Conservation (phyloP, 2,113 vertebrate genomes). For the Dicentrarchus labrax region DNA sequence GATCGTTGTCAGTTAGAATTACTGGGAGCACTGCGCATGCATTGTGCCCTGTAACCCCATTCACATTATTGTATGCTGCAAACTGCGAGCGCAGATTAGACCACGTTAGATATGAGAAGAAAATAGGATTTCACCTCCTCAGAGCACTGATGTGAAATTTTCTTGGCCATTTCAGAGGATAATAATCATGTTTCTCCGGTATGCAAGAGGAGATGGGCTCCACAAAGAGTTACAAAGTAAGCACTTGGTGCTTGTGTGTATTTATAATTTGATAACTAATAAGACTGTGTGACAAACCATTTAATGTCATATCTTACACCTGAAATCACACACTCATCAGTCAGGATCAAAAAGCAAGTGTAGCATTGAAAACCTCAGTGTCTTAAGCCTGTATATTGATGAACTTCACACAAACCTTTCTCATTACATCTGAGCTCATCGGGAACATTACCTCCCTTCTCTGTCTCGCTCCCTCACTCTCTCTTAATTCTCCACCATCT, state of each 20-base stretch:
- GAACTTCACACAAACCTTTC: slow-evolving; percentile 61
- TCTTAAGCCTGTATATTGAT: slow-evolving; percentile 44
- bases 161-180: slow-evolving; percentile 46
- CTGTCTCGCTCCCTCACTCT: slow-evolving; percentile 28
- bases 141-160: slow-evolving; percentile 36
- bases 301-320: slow-evolving; percentile 7
- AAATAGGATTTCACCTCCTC: slow-evolving; percentile 57
- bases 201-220: slow-evolving; percentile 9
- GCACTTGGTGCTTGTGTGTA: not conserved
- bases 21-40: slow-evolving; percentile 45
- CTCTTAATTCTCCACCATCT: slow-evolving; percentile 64
- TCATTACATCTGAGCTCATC: slow-evolving; percentile 70
- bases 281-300: slow-evolving; percentile 34
- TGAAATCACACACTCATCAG: slow-evolving; percentile 12
- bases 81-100: slow-evolving; percentile 61
- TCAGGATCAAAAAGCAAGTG: slow-evolving; percentile 22
- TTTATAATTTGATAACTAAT: slow-evolving; percentile 14
- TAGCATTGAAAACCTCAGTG: not conserved
- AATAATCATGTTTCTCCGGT: slow-evolving; percentile 44
- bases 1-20: slow-evolving; percentile 67
- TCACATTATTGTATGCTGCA: slow-evolving; percentile 45
- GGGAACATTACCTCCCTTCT: slow-evolving; percentile 49
- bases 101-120: slow-evolving; percentile 33
- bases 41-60: slow-evolving; percentile 56
- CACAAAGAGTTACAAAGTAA: slow-evolving; percentile 28